Evolutionary conservation across 2,113 vertebrate genomes (phyloP).

Genomic region (Dicerorhinus sumatrensis): DNA sequence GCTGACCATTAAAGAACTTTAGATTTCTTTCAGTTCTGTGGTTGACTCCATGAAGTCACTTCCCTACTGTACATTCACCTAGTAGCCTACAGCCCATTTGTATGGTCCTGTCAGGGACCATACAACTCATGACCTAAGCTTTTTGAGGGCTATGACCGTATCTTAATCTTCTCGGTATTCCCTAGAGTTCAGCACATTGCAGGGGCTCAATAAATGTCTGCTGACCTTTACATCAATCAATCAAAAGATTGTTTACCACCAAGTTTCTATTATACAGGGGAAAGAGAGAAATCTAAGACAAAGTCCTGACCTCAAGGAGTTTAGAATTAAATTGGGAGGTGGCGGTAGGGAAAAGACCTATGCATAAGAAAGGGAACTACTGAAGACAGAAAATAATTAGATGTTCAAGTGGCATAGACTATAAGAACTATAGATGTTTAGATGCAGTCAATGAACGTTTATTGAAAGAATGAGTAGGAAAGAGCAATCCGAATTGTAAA

Average conservation of each 20-base stretch:
- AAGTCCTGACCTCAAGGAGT: background rate
- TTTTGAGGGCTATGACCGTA: background rate
- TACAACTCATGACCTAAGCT: background rate
- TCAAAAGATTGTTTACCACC: background rate
- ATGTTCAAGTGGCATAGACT: background rate
- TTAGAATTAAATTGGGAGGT: background rate
- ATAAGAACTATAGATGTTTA: background rate
- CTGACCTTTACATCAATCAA: background rate
- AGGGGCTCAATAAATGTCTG: background rate
- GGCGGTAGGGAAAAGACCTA: background rate
- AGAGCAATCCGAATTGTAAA: background rate
- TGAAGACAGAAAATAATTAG: background rate
- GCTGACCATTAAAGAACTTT: background rate
- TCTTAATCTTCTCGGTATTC: background rate
- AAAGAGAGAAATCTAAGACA: background rate
- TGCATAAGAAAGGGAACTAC: background rate
- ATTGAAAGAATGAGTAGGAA: background rate
- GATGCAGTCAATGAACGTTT: too few relatives aligned
- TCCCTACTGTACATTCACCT: background rate
- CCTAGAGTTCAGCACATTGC: background rate
- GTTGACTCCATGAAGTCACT: background rate
- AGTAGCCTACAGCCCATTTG: background rate
- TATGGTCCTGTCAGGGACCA: background rate
- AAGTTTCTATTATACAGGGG: background rate
- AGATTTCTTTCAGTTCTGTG: background rate